These are phyloP conservation scores for Mylabris sibirica DNA, from an alignment of 2,888 invertebrate genomes.

Conservation along the genomic window DNA sequence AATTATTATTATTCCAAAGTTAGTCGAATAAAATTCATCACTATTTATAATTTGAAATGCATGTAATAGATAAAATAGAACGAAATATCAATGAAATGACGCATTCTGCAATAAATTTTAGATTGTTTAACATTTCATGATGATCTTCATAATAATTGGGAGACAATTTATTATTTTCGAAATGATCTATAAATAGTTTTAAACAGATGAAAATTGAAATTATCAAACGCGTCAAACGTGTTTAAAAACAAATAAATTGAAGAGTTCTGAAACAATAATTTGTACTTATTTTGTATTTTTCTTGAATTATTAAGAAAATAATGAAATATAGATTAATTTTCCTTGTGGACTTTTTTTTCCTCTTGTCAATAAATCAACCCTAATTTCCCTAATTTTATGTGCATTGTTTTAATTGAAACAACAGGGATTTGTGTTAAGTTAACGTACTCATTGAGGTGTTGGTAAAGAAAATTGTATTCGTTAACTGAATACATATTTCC, in stretches of 20 bases:
- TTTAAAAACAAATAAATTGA: conserved; percentile 31
- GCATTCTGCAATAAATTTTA: conserved; percentile 40
- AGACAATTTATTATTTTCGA: conserved; percentile 23
- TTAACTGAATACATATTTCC: neutral
- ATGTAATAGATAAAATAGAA: conserved; percentile 41
- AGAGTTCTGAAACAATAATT: neutral
- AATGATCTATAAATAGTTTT: conserved; percentile 21
- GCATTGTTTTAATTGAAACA: neutral
- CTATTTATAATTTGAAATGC: no score
- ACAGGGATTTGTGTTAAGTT: neutral
- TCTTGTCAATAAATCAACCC: neutral
- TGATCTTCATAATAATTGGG: conserved; percentile 45
- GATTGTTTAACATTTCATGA: conserved; percentile 45
- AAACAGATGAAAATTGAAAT: conserved; percentile 38
- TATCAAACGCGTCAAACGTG: conserved; percentile 37
- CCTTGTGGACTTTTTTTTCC: neutral
- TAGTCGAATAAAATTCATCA: no score
- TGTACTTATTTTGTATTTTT: neutral
- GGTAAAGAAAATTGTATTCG: neutral
- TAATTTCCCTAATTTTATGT: no score
- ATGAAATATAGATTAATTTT: no score
- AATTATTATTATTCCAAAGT: no score
- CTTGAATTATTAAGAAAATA: neutral
- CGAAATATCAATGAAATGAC: conserved; percentile 37
- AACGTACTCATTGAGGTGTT: neutral